Conservation (phyloP, 2,113 vertebrate genomes). For the Oncorhynchus mykiss region DNA sequence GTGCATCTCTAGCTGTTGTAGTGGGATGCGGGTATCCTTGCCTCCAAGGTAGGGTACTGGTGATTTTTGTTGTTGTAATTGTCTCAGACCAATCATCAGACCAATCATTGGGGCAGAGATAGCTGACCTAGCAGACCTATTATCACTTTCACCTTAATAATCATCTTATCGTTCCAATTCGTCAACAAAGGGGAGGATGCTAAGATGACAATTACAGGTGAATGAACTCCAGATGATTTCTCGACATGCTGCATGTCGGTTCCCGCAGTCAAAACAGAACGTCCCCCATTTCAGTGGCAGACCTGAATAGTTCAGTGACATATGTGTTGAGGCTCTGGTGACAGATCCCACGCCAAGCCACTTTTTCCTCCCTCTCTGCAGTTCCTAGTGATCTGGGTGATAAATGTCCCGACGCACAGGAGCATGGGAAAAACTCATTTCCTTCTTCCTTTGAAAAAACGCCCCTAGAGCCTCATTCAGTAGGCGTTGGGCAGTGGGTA, state of each 20-base stretch:
- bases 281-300: slow-evolving; percentile 51
- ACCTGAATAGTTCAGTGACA: slow-evolving; percentile 47
- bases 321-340: slow-evolving; percentile 41
- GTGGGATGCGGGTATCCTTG: too few relatives aligned
- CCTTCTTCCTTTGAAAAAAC: slow-evolving; percentile 30
- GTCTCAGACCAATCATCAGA: too few relatives aligned
- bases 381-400: slow-evolving; percentile 51
- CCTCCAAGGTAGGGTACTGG: background rate
- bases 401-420: slow-evolving; percentile 47
- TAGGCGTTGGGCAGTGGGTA: background rate
- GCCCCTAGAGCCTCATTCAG: slow-evolving; percentile 21
- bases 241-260: slow-evolving; percentile 25
- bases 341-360: slow-evolving; percentile 58
- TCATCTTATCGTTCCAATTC: slow-evolving; percentile 1
- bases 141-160: background rate
- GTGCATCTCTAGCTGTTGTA: too few relatives aligned
- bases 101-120: background rate
- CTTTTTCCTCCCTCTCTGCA: slow-evolving; percentile 40
- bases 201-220: background rate
- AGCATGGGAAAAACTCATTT: slow-evolving; percentile 51
- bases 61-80: background rate
- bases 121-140: background rate
- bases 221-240: slow-evolving; percentile 14
- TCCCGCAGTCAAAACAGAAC: slow-evolving; percentile 60
- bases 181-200: background rate